Evolutionary conservation across 2,113 vertebrate species (phyloP).

Genomic region (Clarias batrachus): DNA sequence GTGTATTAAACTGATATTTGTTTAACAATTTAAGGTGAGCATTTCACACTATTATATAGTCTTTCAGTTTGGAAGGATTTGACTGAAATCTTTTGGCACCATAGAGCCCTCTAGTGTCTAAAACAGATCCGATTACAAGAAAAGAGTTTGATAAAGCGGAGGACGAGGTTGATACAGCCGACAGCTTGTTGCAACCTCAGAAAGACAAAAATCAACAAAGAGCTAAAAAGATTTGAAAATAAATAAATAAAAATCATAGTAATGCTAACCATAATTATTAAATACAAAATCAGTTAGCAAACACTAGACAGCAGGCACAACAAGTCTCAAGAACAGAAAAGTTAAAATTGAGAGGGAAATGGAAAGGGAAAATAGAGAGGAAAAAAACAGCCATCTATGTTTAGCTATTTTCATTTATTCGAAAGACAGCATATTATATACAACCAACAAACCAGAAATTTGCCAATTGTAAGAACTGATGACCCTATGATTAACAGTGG

Average conservation of each 20-base stretch:
- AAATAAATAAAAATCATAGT: not conserved
- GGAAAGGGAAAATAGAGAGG: not conserved
- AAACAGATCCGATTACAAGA: not conserved
- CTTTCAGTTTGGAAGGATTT: not conserved
- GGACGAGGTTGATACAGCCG: not conserved
- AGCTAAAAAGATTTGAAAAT: not conserved
- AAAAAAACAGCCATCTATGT: not conserved
- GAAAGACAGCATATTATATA: slow-evolving; percentile 49
- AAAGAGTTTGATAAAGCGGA: not conserved
- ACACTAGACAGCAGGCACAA: not conserved
- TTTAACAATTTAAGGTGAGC: not conserved
- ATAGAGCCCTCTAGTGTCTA: slow-evolving; percentile 9
- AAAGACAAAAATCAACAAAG: not conserved
- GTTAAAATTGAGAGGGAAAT: not conserved
- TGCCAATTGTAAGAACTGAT: slow-evolving; percentile 31
- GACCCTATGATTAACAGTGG: slow-evolving; percentile 15
- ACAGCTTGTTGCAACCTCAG: not conserved
- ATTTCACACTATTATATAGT: not conserved
- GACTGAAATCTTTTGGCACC: not conserved
- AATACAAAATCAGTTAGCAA: not conserved
- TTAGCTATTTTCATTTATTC: slow-evolving; percentile 55
- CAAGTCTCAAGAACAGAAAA: not conserved
- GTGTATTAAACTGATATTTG: not conserved
- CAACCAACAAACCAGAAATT: slow-evolving; percentile 46
- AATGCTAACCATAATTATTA: not conserved